Conservation (phyloP, 2,113 vertebrate species). For the Leucopternis melanops region DNA sequence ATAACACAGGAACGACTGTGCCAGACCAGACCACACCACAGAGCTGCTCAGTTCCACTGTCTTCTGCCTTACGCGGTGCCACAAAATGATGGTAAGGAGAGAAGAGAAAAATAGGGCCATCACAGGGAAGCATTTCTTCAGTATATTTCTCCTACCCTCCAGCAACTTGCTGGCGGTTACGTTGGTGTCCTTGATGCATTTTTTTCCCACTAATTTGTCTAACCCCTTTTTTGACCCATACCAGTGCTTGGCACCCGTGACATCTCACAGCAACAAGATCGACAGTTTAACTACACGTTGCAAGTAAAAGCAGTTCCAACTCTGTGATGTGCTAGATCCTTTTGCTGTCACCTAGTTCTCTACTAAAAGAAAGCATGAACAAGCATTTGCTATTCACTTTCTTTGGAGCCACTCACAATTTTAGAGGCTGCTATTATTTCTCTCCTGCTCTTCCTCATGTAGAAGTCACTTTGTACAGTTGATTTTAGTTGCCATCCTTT, state of each 20-base stretch:
- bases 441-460: background rate
- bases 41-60: background rate
- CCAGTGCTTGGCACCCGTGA: background rate
- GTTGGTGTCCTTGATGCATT: background rate
- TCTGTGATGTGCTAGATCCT: background rate
- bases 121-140: background rate
- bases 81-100: background rate
- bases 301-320: background rate
- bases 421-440: background rate
- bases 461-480: background rate
- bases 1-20: background rate
- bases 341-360: background rate
- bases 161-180: background rate
- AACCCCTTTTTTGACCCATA: background rate
- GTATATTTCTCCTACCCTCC: background rate
- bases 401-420: background rate
- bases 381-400: background rate
- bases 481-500: background rate
- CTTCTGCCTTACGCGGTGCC: background rate
- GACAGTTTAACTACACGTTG: background rate
- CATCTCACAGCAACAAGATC: background rate
- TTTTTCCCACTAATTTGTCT: background rate
- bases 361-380: background rate
- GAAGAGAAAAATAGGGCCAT: background rate
- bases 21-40: background rate